These are phyloP conservation scores for Clarias fuscus DNA, from an alignment of 2,797 vertebrate genomes.

Conservation along the genomic window DNA sequence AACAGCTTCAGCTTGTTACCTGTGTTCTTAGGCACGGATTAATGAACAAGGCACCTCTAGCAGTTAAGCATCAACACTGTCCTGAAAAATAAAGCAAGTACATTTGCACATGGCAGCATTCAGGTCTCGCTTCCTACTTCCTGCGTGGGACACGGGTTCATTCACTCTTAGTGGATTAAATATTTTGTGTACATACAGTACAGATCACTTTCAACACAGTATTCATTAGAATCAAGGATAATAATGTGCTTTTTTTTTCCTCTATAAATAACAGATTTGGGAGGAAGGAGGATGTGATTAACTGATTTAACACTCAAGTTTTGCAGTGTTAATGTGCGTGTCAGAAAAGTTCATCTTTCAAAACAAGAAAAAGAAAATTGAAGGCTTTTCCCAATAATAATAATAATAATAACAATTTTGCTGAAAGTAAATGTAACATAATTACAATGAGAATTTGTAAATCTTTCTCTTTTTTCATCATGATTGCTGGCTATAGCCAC, in stretches of 20 bases:
- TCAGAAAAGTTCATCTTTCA: constrained; percentile 57
- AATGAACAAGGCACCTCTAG: constrained; percentile 83
- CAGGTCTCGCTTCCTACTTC: constrained; percentile 64
- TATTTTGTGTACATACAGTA: constrained; percentile 56
- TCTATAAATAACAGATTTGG: constrained; percentile 66
- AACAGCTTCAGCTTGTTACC: constrained; percentile 61
- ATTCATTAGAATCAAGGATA: constrained; percentile 66
- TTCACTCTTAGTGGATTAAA: constrained; percentile 63
- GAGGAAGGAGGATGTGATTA: constrained; percentile 26
- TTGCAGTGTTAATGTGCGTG: constrained; percentile 57
- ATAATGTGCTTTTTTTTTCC: constrained; percentile 72
- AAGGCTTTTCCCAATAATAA: constrained; percentile 66
- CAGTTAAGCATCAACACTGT: constrained; percentile 76
- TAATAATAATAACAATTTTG: constrained; percentile 56
- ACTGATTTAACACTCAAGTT: constrained; percentile 34
- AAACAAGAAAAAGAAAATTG: constrained; percentile 48
- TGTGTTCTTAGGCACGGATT: constrained; percentile 78
- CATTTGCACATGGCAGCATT: constrained; percentile 73
- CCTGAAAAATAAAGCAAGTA: constrained; percentile 66
- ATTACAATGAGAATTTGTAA: constrained; percentile 70
- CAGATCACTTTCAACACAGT: constrained; percentile 62
- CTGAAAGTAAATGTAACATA: constrained; percentile 77
- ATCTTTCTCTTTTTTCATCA: constrained; percentile 57
- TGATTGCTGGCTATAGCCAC: constrained; percentile 76
- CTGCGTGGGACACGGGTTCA: constrained; percentile 55